Evolutionary conservation across 2,797 vertebrate species (phyloP), one percentile per base, ranked within the genome.

Genomic region (Pseudochaenichthys georgianus): DNA sequence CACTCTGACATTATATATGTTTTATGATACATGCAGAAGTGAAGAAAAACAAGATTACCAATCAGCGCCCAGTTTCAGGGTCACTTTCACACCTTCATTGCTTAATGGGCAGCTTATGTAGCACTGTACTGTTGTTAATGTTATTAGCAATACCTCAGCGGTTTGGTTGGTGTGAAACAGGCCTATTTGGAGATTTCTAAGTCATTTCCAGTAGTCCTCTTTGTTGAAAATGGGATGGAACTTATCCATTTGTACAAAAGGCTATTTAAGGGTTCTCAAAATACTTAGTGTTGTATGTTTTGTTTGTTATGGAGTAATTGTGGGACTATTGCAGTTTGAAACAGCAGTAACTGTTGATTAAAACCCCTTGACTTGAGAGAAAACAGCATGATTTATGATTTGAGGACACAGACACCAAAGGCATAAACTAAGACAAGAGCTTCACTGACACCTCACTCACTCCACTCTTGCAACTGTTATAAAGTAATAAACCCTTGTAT

Each of bases 401-500:
- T 38, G 34, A 38, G 34, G 34, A 38, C 7, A 38, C 5, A 38
- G n/a, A 48, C 21, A 34, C 45, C 3, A 45, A 13, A 15, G 23
- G 21, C 41, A 21, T n/a, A 52, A 53, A 3, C 19, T 10, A 16
- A 38, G 34, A 38, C 34, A 38, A 38, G 34, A 51, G 31, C 19
- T 38, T 38, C n/a, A 28, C 46, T 41, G 21, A 45, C 67, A 70
- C 34, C 57, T 38, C n/a, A 28, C 41, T 41, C n/a, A 45, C 67
- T 73, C 42, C 57, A 61, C 21, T 70, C 8, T 5, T 66, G 17
- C n/a, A 62, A 17, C 58, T 69, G 45, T 54, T 52, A 38, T 9
- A 1, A 38, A 38, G 5, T 47, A 45, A 41, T 7, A 45, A 3
- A 54, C 21, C 59, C 5, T 54, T 54, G 8, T 66, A 5, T 42